Evolutionary conservation across 1,140 invertebrate species (phyloP), one percentile per base, ranked within the genome.

Genomic region (Drosophila bifasciata): DNA sequence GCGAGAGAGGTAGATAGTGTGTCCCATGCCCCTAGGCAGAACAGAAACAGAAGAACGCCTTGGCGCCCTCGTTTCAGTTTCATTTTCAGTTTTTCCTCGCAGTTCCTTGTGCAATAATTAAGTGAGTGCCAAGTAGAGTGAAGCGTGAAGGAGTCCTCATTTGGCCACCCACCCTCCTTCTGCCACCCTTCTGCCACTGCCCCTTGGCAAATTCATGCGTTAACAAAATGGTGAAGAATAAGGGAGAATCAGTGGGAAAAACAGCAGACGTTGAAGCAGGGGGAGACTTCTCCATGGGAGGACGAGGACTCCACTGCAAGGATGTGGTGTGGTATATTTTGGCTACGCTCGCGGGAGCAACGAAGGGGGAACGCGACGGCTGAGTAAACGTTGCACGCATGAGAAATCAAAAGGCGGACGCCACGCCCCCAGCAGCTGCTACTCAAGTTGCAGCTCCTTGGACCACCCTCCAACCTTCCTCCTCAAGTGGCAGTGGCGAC

Each of bases 101-200:
- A 36, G 32, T 13, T 88, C 68, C 81, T 86, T 86, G 76, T 85
- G 74, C 74, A 86, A 86, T 86, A 86, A 86, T 86, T 86, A 88
- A 86, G 83, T 85, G 81, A 88, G 81, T 86, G 83, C 57, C 83
- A 86, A 88, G 83, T 60, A 75, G 83, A 85, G 77, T 85, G 77
- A 85, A 85, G 83, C 81, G 73, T 85, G 69, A 78, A 86, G 56
- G 76, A 49, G 61, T 57, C 86, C 73, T 62, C 74, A 64, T 76
- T 86, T 86, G 59, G 71, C 44, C 71, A 79, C 70, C 58, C 69
- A 9, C 28, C 28, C 25, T 7, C 25, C 8, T 7, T 7, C 8
- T 28, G 25, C 7, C 63, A 60, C 52, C 60, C 15, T 46, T 23
- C n/a, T 39, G 16, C 44, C 41, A 58, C 61, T 59, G 19, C 55